Base-by-base conservation (phyloP, 1,140 invertebrate species). In the Drosophila dunni region DNA sequence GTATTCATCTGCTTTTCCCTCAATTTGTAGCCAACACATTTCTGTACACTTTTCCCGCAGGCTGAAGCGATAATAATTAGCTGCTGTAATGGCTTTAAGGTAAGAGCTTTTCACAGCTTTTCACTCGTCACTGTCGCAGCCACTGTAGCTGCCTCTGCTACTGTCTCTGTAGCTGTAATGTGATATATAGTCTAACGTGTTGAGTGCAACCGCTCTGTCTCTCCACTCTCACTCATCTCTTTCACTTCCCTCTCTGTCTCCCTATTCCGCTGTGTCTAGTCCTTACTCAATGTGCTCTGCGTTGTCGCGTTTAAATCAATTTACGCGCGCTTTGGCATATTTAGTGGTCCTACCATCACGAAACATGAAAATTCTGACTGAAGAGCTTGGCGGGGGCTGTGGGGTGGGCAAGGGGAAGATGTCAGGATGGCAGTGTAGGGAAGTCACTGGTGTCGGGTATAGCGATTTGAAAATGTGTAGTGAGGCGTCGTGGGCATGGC, bases 251-350 rank as follows among this genome's bases (percentile, higher is more conserved):
- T 42, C 36, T 11, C 46, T 33, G 17, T 9, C 8, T 33, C n/a
- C 40, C 15, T 56, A 9, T 38, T 33, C 8, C 15, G 46, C 17
- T 20, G 1, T 29, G 6, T 4, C 24, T 13, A 45, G 7, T 24
- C 10, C 46, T 11, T 11, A 15, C 48, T 48, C 33, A 45, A 36
- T 45, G 42, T 45, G 42, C 33, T 17, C 71, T 79, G 33, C 64
- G 82, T 70, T 78, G 82, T 53, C 83, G 79, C 70, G 83, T 83
- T 86, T 86, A 86, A 86, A 86, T 86, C 82, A 86, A 86, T 86
- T 86, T 88, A 79, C 82, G 75, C 83, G 72, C 83, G 79, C 83
- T 82, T 86, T 88, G 82, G 76, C 83, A 83, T 88, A 86, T 88
- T 86, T 86, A 77, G 76, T 74, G 83, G 83, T 42, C 20, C 46